Evolutionary conservation across 1,140 invertebrate genomes (phyloP).

Genomic region (Chelonus insularis): DNA sequence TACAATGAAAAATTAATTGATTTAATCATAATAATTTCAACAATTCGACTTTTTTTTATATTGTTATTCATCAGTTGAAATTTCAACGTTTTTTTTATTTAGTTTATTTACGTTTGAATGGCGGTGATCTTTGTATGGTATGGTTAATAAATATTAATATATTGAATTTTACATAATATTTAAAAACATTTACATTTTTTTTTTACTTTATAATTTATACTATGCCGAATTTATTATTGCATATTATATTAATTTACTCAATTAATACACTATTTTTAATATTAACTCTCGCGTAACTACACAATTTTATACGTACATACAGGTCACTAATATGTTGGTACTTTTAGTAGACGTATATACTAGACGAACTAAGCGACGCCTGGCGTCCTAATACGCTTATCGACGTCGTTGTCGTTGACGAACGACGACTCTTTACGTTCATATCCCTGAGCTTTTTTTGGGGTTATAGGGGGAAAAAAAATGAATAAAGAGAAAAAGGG

Average conservation of each 20-base stretch:
- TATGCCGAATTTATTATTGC: not conserved
- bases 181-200: not conserved
- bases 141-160: not conserved
- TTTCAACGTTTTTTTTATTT: not conserved
- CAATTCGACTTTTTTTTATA: not conserved
- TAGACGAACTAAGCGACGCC: constrained; percentile 20
- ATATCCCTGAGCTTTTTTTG: not conserved
- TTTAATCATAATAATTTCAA: too few relatives aligned
- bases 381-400: constrained; percentile 15
- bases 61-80: not conserved
- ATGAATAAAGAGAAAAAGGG: not conserved
- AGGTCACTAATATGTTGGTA: not conserved
- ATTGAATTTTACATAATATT: not conserved
- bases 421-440: not conserved
- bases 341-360: not conserved
- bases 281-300: not conserved
- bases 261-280: not conserved
- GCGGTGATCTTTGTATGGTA: not conserved
- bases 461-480: not conserved
- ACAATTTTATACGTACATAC: not conserved
- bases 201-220: not conserved
- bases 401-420: too few relatives aligned
- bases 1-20: too few relatives aligned
- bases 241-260: not conserved
- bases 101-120: constrained; percentile 5